Base-by-base conservation (phyloP, 2,888 invertebrate genomes). In the Trachelus stipa region DNA sequence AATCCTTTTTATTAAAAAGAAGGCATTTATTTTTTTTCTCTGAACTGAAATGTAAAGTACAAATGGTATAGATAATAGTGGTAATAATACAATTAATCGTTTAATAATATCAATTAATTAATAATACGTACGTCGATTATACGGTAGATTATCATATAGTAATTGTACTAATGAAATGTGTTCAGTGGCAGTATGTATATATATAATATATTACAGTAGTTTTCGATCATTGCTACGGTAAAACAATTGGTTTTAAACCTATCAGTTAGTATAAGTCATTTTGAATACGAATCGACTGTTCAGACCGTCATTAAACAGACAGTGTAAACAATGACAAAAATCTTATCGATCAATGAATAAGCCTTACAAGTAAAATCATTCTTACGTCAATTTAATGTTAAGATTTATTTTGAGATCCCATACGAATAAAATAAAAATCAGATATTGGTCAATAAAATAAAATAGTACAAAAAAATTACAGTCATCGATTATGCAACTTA, bases 111-210 rank as follows among this genome's bases (percentile, higher is more conserved):
- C 87, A 90, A 91, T 90, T 86, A 85, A 89, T 84, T 87, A 87
- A 87, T 88, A 88, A 85, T 86, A 85, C 84, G 81, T 83, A 84
- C 84, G 84, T 82, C 82, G 84, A 84, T 86, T 87, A 85, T 83
- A 86, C 80, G 80, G 82, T 76, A 79, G 82, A 80, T 83, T 83
- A 82, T 82, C 68, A 75, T 69, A 88, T 89, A 88, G 86, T 90
- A 91, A 90, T 90, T 91, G 90, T 90, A 90, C 91, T 91, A 90
- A 90, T 86, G 90, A 90, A 89, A 90, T 91, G 91, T 91, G 90
- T 91, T 90, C 89, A 90, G 91, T 91, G 91, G 91, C 91, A 91
- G 90, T 85, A 87, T 87, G 85, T 87, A 87, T 87, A 84, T 86
- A 85, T 85, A 88, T 86, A 88, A 82, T 86, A 86, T 75, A 74